Conservation (phyloP, 2,888 invertebrate species). For the Leistus spinibarbis region DNA sequence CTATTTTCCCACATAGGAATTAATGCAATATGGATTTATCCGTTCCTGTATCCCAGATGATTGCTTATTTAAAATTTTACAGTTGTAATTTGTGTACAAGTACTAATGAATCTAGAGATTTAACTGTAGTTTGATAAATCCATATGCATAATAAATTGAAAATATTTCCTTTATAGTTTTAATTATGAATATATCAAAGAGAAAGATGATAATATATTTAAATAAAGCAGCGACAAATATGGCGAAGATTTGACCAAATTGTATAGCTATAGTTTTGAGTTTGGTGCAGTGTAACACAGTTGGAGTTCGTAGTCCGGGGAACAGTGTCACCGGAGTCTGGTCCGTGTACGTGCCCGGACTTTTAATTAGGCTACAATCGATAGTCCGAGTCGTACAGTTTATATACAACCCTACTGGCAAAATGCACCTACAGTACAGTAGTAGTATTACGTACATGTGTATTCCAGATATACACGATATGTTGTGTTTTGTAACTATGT, state of each 20-base stretch:
- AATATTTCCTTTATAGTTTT: no score
- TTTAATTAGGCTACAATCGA: slow-evolving; percentile 58
- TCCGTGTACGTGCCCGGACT: slow-evolving; percentile 57
- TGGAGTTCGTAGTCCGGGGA: slow-evolving; percentile 47
- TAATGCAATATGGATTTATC: no score
- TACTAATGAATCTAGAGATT: no score
- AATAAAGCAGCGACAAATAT: neutral
- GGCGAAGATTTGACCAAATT: neutral
- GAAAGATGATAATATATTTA: no score
- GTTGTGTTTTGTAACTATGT: neutral
- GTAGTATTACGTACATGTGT: neutral
- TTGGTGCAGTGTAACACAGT: slow-evolving; percentile 11
- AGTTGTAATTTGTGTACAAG: no score
- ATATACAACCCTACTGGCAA: neutral
- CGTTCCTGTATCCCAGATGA: no score
- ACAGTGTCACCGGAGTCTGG: slow-evolving; percentile 59
- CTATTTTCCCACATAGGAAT: no score
- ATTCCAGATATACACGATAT: neutral
- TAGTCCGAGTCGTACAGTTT: slow-evolving; percentile 46
- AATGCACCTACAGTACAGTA: neutral
- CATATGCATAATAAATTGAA: no score
- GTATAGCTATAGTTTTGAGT: slow-evolving; percentile 22
- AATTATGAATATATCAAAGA: no score
- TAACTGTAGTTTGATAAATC: no score
- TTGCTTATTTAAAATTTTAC: no score